Evolutionary conservation across 2,888 invertebrate genomes (phyloP), one percentile per base, ranked within the genome.

Genomic region (Cerastoderma edule): DNA sequence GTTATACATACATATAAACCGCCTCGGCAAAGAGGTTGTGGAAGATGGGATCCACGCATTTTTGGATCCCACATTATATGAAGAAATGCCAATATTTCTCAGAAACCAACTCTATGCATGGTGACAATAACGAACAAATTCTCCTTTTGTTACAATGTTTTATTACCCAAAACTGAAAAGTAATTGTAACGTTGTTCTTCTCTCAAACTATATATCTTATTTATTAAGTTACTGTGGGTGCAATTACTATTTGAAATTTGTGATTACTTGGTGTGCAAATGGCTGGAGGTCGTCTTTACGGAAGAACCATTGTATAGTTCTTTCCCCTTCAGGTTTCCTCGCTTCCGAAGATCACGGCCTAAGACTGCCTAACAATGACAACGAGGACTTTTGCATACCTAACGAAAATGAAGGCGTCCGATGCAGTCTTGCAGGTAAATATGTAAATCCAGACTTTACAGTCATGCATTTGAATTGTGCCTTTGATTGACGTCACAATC

Each of bases 401-500:
- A 39, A 60, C 4, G n/a, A 24, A 5, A 27, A 22, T 1, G 22
- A 35, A 5, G 60, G 60, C 4, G 27, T 60, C 39, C 27, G 35
- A 16, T 60, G 60, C 60, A 60, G 60, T 39, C 33, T 60, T 0
- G 60, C 39, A 8, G 60, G 60, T 60, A 39, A n/a, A 39, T 53
- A 39, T 16, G 16, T 39, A 39, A 39, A 39, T 39, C 8, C 16
- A 39, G 39, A n/a, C n/a, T n/a, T n/a, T n/a, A n/a, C n/a, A n/a
- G n/a, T n/a, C n/a, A n/a, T n/a, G n/a, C n/a, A n/a, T n/a, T n/a
- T n/a, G n/a, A n/a, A n/a, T n/a, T n/a, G n/a, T n/a, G n/a, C n/a
- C n/a, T n/a, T n/a, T n/a, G n/a, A n/a, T n/a, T n/a, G n/a, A n/a
- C n/a, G n/a, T n/a, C n/a, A n/a, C n/a, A n/a, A n/a, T n/a, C n/a